A percentile compares a stretch with the other conserved stretches of the same genome.
phyloP scores from a whole-genome alignment of 2,113 vertebrate species.

The Hassar affinis region DNA sequence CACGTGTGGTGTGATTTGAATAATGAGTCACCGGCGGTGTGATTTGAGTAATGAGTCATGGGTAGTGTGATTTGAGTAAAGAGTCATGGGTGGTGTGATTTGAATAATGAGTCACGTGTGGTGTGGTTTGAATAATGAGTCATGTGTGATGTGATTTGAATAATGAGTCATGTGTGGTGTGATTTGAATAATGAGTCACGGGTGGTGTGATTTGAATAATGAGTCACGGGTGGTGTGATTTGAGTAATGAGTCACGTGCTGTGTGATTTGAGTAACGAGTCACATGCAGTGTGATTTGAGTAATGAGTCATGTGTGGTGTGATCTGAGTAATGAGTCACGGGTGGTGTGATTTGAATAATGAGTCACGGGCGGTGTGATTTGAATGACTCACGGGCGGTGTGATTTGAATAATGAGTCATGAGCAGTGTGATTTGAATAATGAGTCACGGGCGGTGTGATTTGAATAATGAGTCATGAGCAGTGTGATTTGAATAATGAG shows the following conservation, averaged over 20 bases:
- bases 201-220: not conserved
- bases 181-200: not conserved
- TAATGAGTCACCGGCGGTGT: not conserved
- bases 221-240: not conserved
- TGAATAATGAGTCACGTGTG: not conserved
- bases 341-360: not conserved
- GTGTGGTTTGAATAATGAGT: not conserved
- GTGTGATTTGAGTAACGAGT: not conserved
- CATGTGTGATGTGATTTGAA: rapidly evolving
- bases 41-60: not conserved
- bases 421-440: not conserved
- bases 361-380: not conserved
- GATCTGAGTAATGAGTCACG: not conserved
- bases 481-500: not conserved
- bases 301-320: not conserved
- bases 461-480: not conserved
- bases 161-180: too few relatives aligned
- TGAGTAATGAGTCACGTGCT: not conserved
- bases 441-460: not conserved
- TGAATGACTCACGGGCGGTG: too few relatives aligned
- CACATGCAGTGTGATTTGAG: not conserved
- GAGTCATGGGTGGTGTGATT: not conserved
- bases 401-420: too few relatives aligned
- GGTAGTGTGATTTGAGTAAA: not conserved
- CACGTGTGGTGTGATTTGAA: not conserved